Evolutionary conservation across 1,140 invertebrate genomes (phyloP).

Genomic region (Penaeus vannamei): DNA sequence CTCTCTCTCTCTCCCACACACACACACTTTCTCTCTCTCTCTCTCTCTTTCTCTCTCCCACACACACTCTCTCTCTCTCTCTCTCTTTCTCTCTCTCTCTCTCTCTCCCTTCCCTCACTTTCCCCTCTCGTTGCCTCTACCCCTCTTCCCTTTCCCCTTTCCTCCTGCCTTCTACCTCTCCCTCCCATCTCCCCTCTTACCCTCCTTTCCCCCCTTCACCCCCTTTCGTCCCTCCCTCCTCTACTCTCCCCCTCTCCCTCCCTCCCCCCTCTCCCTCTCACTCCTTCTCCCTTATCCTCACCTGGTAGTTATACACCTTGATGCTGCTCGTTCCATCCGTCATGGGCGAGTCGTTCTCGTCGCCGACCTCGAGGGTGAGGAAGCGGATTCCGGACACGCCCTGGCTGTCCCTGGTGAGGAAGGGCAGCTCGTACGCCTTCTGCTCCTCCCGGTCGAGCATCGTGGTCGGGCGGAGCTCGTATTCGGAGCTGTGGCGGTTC

Average conservation of each 20-base stretch:
- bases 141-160: too few relatives aligned
- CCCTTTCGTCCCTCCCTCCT: neutral
- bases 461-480: conserved; percentile 59
- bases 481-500: conserved; percentile 9
- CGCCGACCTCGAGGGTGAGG: conserved; percentile 85
- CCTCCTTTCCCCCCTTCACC: neutral
- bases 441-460: conserved; percentile 72
- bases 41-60: too few relatives aligned
- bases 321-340: conserved; percentile 81
- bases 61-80: too few relatives aligned
- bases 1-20: too few relatives aligned
- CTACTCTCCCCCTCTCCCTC: neutral
- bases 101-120: too few relatives aligned
- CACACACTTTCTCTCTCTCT: too few relatives aligned
- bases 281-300: neutral
- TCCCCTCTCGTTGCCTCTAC: too few relatives aligned
- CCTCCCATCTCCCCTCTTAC: neutral
- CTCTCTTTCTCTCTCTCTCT: too few relatives aligned
- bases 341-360: conserved; percentile 92
- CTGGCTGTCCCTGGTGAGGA: conserved; percentile 67
- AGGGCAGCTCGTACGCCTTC: conserved; percentile 68
- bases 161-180: too few relatives aligned
- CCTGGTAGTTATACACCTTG: conserved; percentile 59
- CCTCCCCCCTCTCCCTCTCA: neutral
- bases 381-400: conserved; percentile 71